Evolutionary conservation across 1,140 invertebrate genomes (phyloP), one percentile per base, ranked within the genome.

Genomic region (Scylla paramamosain): DNA sequence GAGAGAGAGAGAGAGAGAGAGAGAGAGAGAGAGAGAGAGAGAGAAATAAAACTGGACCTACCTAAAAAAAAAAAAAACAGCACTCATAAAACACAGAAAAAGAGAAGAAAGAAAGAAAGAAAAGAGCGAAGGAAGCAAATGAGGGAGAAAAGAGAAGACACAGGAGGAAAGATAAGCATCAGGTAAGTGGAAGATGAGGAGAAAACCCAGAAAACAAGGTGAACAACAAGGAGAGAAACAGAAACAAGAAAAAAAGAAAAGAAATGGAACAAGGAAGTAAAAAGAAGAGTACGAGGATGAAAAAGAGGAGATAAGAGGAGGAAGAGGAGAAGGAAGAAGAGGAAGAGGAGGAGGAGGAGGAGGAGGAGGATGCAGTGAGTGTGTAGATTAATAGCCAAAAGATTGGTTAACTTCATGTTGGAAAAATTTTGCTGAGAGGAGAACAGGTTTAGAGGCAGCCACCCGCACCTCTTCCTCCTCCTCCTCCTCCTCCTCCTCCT

Each of bases 1-100:
- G 88, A 4, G 88, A n/a, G 88, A 32, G 84, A 48, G 88, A 48
- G 88, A 46, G 39, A 48, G 45, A 46, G 88, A 90, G 67, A n/a
- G 67, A 32, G 84, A 32, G 89, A 59, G 89, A 59, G 89, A 59
- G 89, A 59, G 89, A 59, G 48, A n/a, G 16, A 6, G 45, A 0
- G 45, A 8, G 45, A 10, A 29, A 48, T 8, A 48, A 45, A 46
- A 8, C n/a, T 20, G 25, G 88, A 90, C n/a, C n/a, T n/a, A n/a
- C n/a, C n/a, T n/a, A 20, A 77, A 20, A 77, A 20, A 77, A 20
- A 77, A 20, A 77, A 20, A 77, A 20, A 77, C 7, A 77, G 67
- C n/a, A n/a, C n/a, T n/a, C n/a, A n/a, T n/a, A n/a, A 77, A 1
- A 77, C 46, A 59, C 48, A 48, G 32, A 25, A 45, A 4, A 45